phyloP scores from a whole-genome alignment of 2,797 vertebrate genomes.

The Sus cebifrons region DNA sequence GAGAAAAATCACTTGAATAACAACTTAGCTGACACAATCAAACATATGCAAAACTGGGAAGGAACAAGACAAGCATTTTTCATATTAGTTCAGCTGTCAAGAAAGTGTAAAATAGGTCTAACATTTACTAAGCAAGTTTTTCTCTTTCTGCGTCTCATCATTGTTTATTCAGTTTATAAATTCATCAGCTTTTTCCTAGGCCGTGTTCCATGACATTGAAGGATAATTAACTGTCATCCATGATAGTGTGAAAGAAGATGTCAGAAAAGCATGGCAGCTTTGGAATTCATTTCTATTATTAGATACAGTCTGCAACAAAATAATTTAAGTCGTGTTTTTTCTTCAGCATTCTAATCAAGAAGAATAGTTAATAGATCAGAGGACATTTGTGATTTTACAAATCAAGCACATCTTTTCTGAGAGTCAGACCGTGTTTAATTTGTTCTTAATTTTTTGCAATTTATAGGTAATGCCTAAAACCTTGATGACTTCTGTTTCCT shows the following conservation, averaged over 20 bases:
- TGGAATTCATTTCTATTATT: conserved; percentile 30
- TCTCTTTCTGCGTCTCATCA: background rate
- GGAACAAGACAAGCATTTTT: background rate
- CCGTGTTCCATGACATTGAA: background rate
- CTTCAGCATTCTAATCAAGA: background rate
- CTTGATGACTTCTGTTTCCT: background rate
- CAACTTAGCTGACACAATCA: background rate
- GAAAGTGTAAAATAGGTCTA: background rate
- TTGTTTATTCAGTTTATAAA: background rate
- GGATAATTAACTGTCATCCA: background rate
- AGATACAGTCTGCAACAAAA: background rate
- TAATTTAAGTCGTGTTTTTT: background rate
- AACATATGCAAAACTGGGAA: background rate
- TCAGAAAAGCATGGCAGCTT: background rate
- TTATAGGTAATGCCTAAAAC: background rate
- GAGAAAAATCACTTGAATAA: conserved; percentile 3
- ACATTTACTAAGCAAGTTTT: background rate
- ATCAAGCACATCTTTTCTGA: background rate
- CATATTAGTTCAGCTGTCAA: background rate
- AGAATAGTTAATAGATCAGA: background rate
- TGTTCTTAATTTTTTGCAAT: background rate
- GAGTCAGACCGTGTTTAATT: background rate
- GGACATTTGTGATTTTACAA: background rate
- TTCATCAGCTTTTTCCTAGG: background rate
- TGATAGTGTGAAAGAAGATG: background rate